A percentile compares a stretch with the other conserved stretches of the same genome.
Conservation (phyloP, 2,797 vertebrate genomes). For the Diplodus sargus region DNA sequence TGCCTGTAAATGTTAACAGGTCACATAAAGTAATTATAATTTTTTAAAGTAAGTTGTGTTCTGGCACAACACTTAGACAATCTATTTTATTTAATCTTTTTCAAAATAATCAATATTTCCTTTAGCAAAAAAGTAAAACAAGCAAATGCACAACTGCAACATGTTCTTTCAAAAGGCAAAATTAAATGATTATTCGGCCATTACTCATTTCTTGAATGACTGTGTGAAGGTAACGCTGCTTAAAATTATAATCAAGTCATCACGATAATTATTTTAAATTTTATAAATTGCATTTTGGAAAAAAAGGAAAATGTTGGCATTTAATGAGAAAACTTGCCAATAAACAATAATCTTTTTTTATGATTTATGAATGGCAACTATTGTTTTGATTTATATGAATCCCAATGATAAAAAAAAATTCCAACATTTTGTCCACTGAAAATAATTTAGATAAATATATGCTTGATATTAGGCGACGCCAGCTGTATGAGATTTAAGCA, state of each 20-base stretch:
- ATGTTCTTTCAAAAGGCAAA: neutral
- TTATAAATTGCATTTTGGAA: neutral
- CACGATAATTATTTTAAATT: neutral
- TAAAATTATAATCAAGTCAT: neutral
- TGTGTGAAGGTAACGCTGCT: neutral
- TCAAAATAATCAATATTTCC: neutral
- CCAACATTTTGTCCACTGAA: neutral
- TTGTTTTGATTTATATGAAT: constrained; percentile 18
- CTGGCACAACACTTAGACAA: neutral
- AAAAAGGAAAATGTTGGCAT: neutral
- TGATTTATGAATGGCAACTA: neutral
- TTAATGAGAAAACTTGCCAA: neutral
- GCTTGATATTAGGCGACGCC: neutral
- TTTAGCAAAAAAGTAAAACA: neutral
- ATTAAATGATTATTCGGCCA: neutral
- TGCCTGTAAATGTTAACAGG: neutral
- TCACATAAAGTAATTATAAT: neutral
- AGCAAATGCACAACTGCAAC: neutral
- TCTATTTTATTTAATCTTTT: neutral
- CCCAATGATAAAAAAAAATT: neutral
- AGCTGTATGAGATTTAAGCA: neutral
- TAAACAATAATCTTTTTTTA: neutral
- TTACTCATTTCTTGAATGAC: neutral
- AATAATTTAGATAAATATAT: neutral
- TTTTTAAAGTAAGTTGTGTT: neutral